phyloP scores from a whole-genome alignment of 2,888 invertebrate genomes.

The Polydesmus complanatus region DNA sequence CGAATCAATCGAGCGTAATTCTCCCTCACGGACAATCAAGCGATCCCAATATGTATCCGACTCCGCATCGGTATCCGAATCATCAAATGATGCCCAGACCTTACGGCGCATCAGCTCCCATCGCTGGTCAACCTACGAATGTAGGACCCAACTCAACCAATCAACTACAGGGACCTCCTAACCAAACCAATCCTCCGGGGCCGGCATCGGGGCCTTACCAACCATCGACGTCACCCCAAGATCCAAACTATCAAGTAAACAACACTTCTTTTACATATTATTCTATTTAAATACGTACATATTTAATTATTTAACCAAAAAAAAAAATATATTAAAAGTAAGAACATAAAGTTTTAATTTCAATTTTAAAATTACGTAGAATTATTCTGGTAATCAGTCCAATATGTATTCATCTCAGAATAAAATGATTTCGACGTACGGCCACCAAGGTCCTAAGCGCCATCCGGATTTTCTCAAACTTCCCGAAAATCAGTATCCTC shows the following conservation, averaged over 20 bases:
- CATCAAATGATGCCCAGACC: slow-evolving; percentile 8
- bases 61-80: slow-evolving; percentile 29
- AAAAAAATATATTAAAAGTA: too few species aligned
- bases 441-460: slow-evolving; percentile 23
- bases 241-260: background rate
- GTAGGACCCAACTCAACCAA: slow-evolving; percentile 22
- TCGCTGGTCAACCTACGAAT: slow-evolving; percentile 4
- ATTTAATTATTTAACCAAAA: too few species aligned
- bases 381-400: slow-evolving; percentile 12
- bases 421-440: slow-evolving; percentile 27
- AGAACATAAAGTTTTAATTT: background rate
- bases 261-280: too few species aligned
- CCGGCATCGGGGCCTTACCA: slow-evolving; percentile 7
- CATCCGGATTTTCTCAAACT: slow-evolving; percentile 24
- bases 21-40: slow-evolving; percentile 1
- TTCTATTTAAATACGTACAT: too few species aligned
- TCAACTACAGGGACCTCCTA: slow-evolving; percentile 22
- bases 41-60: slow-evolving; percentile 32
- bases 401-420: slow-evolving; percentile 14
- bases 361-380: background rate
- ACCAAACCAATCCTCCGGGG: slow-evolving; percentile 4
- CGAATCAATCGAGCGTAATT: background rate
- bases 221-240: slow-evolving; percentile 4
- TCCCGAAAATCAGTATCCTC: slow-evolving; percentile 18
- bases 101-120: background rate